These are phyloP conservation scores for Cyclargus thomasi DNA, from an alignment of 1,140 invertebrate genomes.

Conservation along the genomic window DNA sequence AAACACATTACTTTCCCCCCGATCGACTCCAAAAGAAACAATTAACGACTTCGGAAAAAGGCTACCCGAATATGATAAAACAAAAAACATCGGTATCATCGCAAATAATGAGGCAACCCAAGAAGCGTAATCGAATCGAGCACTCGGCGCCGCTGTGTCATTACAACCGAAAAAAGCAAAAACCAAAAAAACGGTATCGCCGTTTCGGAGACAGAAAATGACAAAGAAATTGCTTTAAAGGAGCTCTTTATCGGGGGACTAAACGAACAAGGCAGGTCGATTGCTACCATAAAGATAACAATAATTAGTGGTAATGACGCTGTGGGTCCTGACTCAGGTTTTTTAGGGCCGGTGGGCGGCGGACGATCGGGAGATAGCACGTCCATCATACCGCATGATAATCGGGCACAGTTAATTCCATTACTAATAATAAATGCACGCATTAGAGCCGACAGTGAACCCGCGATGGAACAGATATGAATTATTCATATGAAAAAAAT, in stretches of 20 bases:
- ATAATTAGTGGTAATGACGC: conserved; percentile 70
- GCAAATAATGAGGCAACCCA: conserved; percentile 61
- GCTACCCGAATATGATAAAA: conserved; percentile 28
- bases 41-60: conserved; percentile 18
- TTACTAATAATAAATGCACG: conserved; percentile 73
- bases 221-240: conserved; percentile 56
- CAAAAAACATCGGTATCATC: conserved; percentile 61
- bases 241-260: conserved; percentile 51
- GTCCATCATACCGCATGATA: conserved; percentile 74
- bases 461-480: conserved; percentile 53
- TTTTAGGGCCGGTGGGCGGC: conserved; percentile 60
- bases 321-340: conserved; percentile 40
- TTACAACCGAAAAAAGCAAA: conserved; percentile 47
- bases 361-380: conserved; percentile 62
- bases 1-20: conserved; percentile 35
- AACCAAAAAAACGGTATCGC: conserved; percentile 36
- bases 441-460: conserved; percentile 40
- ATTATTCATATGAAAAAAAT: conserved; percentile 67
- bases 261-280: conserved; percentile 58
- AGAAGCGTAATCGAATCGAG: conserved; percentile 46
- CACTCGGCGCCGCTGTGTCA: conserved; percentile 46
- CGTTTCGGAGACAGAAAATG: conserved; percentile 49
- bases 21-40: conserved; percentile 20
- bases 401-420: conserved; percentile 71
- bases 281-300: conserved; percentile 71